A percentile compares a stretch with the other conserved stretches of the same genome.
Conservation (phyloP, 2,888 invertebrate species). For the Ophion costatus region DNA sequence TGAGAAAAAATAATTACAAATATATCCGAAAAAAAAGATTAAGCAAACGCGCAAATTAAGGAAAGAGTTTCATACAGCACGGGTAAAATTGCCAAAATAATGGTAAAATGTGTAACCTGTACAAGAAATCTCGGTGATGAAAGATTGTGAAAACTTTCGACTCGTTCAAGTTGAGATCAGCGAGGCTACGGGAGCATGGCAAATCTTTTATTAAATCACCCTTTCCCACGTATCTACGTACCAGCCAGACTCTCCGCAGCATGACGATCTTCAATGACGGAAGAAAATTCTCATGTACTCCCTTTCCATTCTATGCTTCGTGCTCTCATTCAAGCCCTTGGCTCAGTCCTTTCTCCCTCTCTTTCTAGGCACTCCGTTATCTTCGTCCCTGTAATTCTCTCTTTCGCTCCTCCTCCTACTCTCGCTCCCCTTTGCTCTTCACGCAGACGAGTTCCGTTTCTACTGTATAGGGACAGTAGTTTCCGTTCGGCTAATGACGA, state of each 20-base stretch:
- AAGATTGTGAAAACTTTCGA: conserved; percentile 41
- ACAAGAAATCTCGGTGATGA: conserved; percentile 35
- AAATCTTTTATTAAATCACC: conserved; percentile 78
- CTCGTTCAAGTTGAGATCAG: conserved; percentile 40
- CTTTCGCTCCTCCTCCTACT: conserved; percentile 57
- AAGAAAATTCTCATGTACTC: conserved; percentile 44
- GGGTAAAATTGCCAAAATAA: conserved; percentile 8
- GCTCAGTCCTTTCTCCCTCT: conserved; percentile 9
- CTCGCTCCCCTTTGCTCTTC: conserved; percentile 62
- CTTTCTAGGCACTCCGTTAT: conserved; percentile 40
- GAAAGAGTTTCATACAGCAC: background rate
- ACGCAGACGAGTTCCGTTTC: conserved; percentile 76
- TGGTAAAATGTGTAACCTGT: background rate
- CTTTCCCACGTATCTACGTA: conserved; percentile 23
- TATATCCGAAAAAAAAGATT: no score
- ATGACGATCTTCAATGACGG: conserved; percentile 23
- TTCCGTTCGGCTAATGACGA: conserved; percentile 79
- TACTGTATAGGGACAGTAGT: conserved; percentile 74
- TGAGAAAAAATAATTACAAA: no score
- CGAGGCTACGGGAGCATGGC: conserved; percentile 63
- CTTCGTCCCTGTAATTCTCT: conserved; percentile 63
- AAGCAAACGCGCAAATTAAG: no score
- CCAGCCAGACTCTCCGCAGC: conserved; percentile 12
- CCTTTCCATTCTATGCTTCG: conserved; percentile 37
- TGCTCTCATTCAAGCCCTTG: conserved; percentile 31